phyloP scores from a whole-genome alignment of 1,140 invertebrate genomes.

The Dufourea novaeangliae region DNA sequence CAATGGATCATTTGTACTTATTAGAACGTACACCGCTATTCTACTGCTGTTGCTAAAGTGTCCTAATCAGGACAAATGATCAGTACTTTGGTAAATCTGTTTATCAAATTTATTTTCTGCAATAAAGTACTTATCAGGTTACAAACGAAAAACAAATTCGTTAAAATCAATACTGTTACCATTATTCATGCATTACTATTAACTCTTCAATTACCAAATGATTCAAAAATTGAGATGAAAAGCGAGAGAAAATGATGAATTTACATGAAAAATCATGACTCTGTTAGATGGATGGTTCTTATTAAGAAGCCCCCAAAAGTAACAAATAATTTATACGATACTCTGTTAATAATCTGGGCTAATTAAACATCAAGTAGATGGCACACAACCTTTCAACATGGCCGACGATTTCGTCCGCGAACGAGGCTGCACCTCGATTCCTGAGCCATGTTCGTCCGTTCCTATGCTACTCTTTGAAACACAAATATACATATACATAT shows the following conservation, averaged over 20 bases:
- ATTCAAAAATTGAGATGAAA: too few relatives aligned
- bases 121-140: too few relatives aligned
- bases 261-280: too few relatives aligned
- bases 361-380: not conserved
- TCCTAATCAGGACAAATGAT: not conserved
- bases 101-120: too few relatives aligned
- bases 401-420: constrained; percentile 27
- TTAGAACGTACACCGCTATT: not conserved
- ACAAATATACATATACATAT: not conserved
- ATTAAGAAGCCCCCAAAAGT: too few relatives aligned
- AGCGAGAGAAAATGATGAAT: too few relatives aligned
- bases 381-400: not conserved
- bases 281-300: too few relatives aligned
- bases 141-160: too few relatives aligned
- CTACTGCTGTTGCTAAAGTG: not conserved
- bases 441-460: constrained; percentile 17
- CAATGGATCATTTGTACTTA: not conserved
- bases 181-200: too few relatives aligned
- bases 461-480: constrained; percentile 14
- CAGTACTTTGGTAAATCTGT: not conserved
- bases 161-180: too few relatives aligned
- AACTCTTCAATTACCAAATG: too few relatives aligned
- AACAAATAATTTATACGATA: too few relatives aligned
- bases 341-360: not conserved
- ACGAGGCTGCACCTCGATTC: constrained; percentile 18